phyloP scores from a whole-genome alignment of 2,888 invertebrate genomes.

The Piscicola geometra region DNA sequence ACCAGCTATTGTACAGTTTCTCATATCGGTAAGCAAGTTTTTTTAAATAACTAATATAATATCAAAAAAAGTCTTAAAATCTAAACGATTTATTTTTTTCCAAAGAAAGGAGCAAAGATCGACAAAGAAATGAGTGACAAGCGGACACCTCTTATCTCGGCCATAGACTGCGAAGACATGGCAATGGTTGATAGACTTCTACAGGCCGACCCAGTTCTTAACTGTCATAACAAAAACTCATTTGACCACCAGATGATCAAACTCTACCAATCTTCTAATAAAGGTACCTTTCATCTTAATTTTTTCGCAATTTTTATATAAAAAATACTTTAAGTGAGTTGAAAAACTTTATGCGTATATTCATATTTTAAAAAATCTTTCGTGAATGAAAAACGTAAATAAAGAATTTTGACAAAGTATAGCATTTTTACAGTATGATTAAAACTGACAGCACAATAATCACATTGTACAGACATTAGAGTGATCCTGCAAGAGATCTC shows the following conservation, averaged over 20 bases:
- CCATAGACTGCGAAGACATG: slow-evolving; percentile 39
- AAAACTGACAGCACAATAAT: slow-evolving; percentile 10
- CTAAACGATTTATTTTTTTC: background rate
- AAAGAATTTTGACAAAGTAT: too few relatives aligned
- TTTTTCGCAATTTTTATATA: background rate
- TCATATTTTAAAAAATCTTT: too few relatives aligned
- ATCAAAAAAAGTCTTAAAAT: background rate
- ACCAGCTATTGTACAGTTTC: slow-evolving; percentile 38
- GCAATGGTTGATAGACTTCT: slow-evolving; percentile 41
- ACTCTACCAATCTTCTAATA: slow-evolving; percentile 41
- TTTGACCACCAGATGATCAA: slow-evolving; percentile 37
- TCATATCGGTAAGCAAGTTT: slow-evolving; percentile 39
- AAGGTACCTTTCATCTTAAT: slow-evolving; percentile 31
- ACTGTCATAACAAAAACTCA: slow-evolving; percentile 37
- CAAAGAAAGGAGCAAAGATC: slow-evolving; percentile 43
- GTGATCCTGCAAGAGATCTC: background rate
- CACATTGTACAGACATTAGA: background rate
- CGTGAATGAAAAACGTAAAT: background rate
- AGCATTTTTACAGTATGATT: too few relatives aligned
- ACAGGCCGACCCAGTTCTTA: slow-evolving; percentile 38
- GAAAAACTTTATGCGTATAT: too few relatives aligned
- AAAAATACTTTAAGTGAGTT: background rate
- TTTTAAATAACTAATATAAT: background rate
- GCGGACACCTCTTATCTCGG: slow-evolving; percentile 39
- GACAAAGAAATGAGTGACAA: slow-evolving; percentile 41